Percentiles rank a stretch among this genome's conserved stretches.
phyloP scores from a whole-genome alignment of 2,888 invertebrate genomes.

The Drosophila subsilvestris region DNA sequence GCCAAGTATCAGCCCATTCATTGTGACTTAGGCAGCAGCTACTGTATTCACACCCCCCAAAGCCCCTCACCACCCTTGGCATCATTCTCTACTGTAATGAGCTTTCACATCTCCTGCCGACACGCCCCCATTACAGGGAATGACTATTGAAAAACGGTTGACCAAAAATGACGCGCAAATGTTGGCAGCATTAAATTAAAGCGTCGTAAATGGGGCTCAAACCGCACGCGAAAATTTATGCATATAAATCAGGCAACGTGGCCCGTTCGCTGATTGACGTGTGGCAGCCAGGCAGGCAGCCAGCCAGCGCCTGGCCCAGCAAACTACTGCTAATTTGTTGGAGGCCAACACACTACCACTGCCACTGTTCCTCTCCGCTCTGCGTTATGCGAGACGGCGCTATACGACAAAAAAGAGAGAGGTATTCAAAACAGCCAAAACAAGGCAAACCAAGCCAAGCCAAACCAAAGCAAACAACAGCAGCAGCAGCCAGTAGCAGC shows the following conservation, averaged over 20 bases:
- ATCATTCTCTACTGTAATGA: constrained; percentile 24
- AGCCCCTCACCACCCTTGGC: constrained; percentile 1
- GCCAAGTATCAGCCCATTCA: constrained; percentile 14
- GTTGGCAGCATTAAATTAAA: constrained; percentile 77
- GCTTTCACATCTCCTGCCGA: constrained; percentile 42
- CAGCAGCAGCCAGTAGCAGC: constrained; percentile 27
- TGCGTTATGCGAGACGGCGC: constrained; percentile 38
- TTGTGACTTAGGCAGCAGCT: constrained; percentile 18
- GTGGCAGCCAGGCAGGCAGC: constrained; percentile 34
- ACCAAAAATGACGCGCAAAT: constrained; percentile 77
- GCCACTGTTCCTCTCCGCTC: constrained; percentile 15
- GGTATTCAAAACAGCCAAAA: constrained; percentile 44
- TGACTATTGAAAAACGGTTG: constrained; percentile 66
- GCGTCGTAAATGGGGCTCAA: constrained; percentile 62
- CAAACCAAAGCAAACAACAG: constrained; percentile 62
- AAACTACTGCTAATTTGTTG: constrained; percentile 72
- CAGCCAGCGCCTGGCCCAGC: constrained; percentile 30
- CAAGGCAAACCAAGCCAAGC: constrained; percentile 54
- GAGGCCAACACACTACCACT: constrained; percentile 2
- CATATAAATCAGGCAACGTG: constrained; percentile 66
- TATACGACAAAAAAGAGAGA: constrained; percentile 23
- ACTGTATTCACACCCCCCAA: neutral
- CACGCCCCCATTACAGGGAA: constrained; percentile 56
- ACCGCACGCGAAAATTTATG: constrained; percentile 70
- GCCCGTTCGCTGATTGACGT: constrained; percentile 64